Conservation (phyloP, 2,797 vertebrate genomes). For the Myripristis murdjan region DNA sequence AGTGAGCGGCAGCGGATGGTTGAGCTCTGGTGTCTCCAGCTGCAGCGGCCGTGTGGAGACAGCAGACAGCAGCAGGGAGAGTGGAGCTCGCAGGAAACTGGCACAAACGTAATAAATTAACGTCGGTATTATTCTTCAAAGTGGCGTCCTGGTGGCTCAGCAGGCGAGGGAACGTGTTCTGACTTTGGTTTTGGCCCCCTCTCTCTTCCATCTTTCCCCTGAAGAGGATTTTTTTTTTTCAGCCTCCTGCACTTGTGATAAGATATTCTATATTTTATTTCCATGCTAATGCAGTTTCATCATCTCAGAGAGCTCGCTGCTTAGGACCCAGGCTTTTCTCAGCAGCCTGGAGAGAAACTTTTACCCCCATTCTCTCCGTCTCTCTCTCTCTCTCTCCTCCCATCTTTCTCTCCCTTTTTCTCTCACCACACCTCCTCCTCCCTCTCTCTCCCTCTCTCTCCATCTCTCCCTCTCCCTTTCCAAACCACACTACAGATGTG, state of each 20-base stretch:
- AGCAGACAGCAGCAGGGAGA: too few relatives aligned
- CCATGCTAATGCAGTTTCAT: conserved; percentile 15
- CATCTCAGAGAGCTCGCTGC: too few relatives aligned
- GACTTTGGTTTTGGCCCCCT: too few relatives aligned
- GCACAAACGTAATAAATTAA: too few relatives aligned
- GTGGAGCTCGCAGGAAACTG: too few relatives aligned
- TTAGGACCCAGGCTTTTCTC: background rate
- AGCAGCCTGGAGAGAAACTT: background rate
- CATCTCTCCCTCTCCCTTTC: conserved; percentile 6
- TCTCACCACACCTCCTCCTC: background rate
- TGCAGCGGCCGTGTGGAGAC: too few relatives aligned
- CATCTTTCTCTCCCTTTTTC: background rate
- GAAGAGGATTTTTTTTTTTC: too few relatives aligned
- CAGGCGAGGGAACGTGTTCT: conserved; percentile 8
- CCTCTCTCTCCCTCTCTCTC: background rate
- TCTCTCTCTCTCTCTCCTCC: background rate
- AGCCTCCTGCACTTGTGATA: too few relatives aligned
- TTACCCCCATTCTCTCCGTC: background rate
- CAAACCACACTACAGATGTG: conserved; percentile 66
- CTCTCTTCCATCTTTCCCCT: background rate
- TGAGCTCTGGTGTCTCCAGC: too few relatives aligned
- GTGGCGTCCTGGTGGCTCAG: conserved; percentile 16
- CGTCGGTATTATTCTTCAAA: conserved; percentile 2
- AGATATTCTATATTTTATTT: conserved; percentile 13
- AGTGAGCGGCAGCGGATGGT: too few relatives aligned